A percentile compares a stretch with the other conserved stretches of the same genome.
Evolutionary conservation across 1,140 invertebrate species (phyloP).

Genomic region (Scaptodrosophila lebanonensis): DNA sequence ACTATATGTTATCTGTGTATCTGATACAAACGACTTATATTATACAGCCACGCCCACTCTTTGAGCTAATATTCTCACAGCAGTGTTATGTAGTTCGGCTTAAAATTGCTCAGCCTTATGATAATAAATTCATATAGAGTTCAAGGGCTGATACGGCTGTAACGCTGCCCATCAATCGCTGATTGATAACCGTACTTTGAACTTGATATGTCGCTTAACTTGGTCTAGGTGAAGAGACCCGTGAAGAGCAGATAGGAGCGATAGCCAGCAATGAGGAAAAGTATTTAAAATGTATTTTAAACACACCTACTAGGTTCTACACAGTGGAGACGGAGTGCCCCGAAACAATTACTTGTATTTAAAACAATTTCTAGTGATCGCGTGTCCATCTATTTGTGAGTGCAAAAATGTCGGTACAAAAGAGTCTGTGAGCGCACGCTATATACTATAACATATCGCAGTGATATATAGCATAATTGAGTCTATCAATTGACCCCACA

Average conservation of each 20-base stretch:
- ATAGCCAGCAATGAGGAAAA: neutral
- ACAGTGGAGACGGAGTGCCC: constrained; percentile 19
- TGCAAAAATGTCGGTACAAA: neutral
- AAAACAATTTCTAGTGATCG: constrained; percentile 21
- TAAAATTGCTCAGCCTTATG: no score
- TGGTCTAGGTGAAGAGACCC: neutral
- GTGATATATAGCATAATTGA: constrained; percentile 68
- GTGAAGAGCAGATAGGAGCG: constrained; percentile 15
- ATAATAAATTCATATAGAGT: constrained; percentile 8
- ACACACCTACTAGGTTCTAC: no score
- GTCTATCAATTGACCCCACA: constrained; percentile 72
- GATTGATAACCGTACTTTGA: constrained; percentile 39
- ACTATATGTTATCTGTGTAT: constrained; percentile 12
- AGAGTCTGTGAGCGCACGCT: neutral
- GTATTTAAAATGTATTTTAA: no score
- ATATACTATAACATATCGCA: neutral
- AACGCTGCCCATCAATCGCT: constrained; percentile 3
- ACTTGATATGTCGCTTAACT: constrained; percentile 15
- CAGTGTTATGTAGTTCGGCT: no score
- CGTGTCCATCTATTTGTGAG: constrained; percentile 6
- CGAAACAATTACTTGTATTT: constrained; percentile 22
- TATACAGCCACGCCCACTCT: no score
- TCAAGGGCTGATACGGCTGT: neutral
- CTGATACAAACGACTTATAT: constrained; percentile 25
- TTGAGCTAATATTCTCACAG: no score